A percentile compares a stretch with the other conserved stretches of the same genome.
These are phyloP conservation scores for Lynx canadensis DNA, from an alignment of 2,113 vertebrate species.

Conservation along the genomic window DNA sequence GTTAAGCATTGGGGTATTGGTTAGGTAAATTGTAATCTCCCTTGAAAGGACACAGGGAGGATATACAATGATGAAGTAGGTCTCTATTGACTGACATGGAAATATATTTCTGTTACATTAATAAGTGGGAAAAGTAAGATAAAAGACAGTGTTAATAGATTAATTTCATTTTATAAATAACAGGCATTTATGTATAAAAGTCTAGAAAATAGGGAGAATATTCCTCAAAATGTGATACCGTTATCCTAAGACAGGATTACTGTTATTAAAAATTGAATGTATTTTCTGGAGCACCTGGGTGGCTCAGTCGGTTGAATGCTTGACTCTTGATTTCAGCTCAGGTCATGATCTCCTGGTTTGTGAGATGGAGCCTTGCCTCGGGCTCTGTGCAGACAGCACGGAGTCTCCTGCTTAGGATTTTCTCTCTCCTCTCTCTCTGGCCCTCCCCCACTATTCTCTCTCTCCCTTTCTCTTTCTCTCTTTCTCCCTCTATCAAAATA, in stretches of 20 bases:
- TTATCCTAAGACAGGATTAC: not conserved
- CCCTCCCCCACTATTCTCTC: no score
- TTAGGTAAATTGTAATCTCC: not conserved
- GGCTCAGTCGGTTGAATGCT: no score
- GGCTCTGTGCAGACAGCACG: no score
- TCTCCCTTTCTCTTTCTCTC: no score
- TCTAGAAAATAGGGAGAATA: not conserved
- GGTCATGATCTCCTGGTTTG: no score
- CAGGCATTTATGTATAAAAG: not conserved
- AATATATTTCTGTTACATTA: not conserved
- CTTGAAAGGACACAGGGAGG: not conserved
- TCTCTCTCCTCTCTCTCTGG: no score
- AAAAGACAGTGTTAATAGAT: not conserved
- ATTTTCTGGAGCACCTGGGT: no score
- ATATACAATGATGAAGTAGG: not conserved
- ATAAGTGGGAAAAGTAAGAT: not conserved
- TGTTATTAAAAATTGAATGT: slow-evolving; percentile 32
- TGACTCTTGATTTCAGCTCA: no score
- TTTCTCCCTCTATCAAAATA: no score
- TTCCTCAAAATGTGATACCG: not conserved
- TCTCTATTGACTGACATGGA: not conserved
- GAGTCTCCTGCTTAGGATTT: no score
- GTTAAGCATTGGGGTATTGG: not conserved
- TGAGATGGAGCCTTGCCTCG: no score
- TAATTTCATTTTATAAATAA: not conserved